phyloP scores from a whole-genome alignment of 2,888 invertebrate genomes.

The Leptinotarsa haldemani region DNA sequence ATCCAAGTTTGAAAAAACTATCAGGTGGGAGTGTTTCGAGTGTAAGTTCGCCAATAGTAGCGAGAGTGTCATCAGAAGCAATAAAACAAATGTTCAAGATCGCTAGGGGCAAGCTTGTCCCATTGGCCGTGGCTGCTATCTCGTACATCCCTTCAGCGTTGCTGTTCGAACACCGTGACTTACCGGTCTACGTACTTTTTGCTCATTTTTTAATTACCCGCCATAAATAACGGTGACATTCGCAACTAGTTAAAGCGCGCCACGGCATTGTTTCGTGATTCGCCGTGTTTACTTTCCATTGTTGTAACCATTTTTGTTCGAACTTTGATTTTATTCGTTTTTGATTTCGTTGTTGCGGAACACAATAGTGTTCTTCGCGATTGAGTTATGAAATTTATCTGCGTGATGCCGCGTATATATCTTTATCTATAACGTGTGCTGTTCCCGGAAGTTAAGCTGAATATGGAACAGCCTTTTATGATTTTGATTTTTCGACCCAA shows the following conservation, averaged over 20 bases:
- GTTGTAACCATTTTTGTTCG: slow-evolving; percentile 27
- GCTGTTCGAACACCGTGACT: slow-evolving; percentile 48
- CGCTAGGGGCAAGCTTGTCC: slow-evolving; percentile 33
- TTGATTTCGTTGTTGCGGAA: slow-evolving; percentile 28
- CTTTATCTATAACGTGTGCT: slow-evolving; percentile 6
- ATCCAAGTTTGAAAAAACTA: slow-evolving; percentile 37
- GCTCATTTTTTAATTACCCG: slow-evolving; percentile 40
- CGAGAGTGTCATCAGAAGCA: slow-evolving; percentile 56
- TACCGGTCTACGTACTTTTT: slow-evolving; percentile 50
- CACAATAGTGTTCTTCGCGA: slow-evolving; percentile 28
- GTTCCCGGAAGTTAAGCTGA: not conserved
- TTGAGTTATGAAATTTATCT: slow-evolving; percentile 19
- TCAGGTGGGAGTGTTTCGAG: slow-evolving; percentile 55
- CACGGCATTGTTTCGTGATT: slow-evolving; percentile 35
- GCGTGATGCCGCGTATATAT: not conserved
- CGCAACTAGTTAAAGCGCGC: slow-evolving; percentile 24
- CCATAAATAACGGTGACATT: slow-evolving; percentile 26
- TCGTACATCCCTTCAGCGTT: slow-evolving; percentile 31
- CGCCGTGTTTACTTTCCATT: slow-evolving; percentile 34
- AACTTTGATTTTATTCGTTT: slow-evolving; percentile 25
- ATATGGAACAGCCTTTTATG: not conserved
- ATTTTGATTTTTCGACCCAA: not conserved
- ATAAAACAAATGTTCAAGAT: slow-evolving; percentile 56
- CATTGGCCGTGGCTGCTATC: slow-evolving; percentile 33
- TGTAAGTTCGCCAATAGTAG: slow-evolving; percentile 55